phyloP scores from a whole-genome alignment of 2,113 vertebrate genomes.

The Gyps fulvus region DNA sequence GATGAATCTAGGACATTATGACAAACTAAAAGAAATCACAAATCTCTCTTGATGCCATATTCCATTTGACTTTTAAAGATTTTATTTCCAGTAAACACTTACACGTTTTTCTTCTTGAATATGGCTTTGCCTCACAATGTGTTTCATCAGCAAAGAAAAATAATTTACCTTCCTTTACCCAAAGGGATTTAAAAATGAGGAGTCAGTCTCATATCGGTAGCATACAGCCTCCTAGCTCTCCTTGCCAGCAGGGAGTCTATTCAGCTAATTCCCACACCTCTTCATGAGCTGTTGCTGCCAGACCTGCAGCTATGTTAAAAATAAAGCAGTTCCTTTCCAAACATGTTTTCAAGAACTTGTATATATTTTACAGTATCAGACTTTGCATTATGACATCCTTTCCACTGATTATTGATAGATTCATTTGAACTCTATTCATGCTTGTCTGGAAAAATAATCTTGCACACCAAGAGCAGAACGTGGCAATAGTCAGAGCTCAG shows the following conservation, averaged over 20 bases:
- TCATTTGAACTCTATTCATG: neutral
- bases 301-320: conserved; percentile 6
- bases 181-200: neutral
- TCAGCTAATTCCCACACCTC: conserved; percentile 27
- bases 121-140: neutral
- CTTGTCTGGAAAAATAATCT: conserved; percentile 14
- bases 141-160: neutral
- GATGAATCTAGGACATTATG: neutral
- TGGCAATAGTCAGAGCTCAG: neutral
- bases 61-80: neutral
- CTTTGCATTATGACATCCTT: neutral
- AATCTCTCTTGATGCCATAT: neutral
- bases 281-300: neutral
- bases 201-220: rapidly evolving
- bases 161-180: neutral
- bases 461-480: neutral
- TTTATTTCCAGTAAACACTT: neutral
- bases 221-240: neutral
- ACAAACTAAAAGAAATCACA: neutral
- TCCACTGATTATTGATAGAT: conserved; percentile 22
- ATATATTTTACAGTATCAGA: conserved; percentile 9
- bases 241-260: neutral
- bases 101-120: rapidly evolving
- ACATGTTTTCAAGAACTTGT: neutral
- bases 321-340: conserved; percentile 49